These are phyloP conservation scores for Spodoptera littoralis DNA, from an alignment of 2,888 invertebrate genomes.

Conservation along the genomic window DNA sequence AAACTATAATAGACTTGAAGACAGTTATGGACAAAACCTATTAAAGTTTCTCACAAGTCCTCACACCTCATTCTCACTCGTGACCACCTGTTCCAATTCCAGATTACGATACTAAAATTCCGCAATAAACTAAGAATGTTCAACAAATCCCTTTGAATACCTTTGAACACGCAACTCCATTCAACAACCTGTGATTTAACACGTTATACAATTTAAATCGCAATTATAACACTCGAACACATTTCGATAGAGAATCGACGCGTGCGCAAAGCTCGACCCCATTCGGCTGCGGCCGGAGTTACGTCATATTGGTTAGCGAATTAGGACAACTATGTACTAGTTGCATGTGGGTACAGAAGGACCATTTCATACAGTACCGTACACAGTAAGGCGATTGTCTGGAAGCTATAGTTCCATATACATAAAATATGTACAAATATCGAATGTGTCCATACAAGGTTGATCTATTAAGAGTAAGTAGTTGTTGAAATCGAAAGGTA, in stretches of 20 bases:
- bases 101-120: conserved; percentile 22
- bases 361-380: conserved; percentile 21
- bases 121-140: conserved; percentile 34
- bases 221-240: conserved; percentile 49
- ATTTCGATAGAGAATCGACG: conserved; percentile 56
- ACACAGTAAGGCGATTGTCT: background rate
- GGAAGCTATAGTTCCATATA: background rate
- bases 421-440: too few relatives aligned
- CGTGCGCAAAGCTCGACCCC: conserved; percentile 60
- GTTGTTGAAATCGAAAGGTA: too few relatives aligned
- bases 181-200: conserved; percentile 47
- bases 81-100: conserved; percentile 20
- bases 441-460: too few relatives aligned
- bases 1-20: too few relatives aligned
- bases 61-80: conserved; percentile 6
- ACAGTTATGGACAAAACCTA: too few relatives aligned
- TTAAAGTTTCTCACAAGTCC: conserved; percentile 4
- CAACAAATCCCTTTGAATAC: conserved; percentile 41
- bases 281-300: conserved; percentile 57
- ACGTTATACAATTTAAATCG: conserved; percentile 45
- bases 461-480: too few relatives aligned
- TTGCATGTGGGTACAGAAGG: conserved; percentile 38
- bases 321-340: conserved; percentile 58
- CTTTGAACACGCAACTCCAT: conserved; percentile 39
- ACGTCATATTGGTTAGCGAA: conserved; percentile 61